Evolutionary conservation across 1,140 invertebrate genomes (phyloP).

Genomic region (Gryllus bimaculatus): DNA sequence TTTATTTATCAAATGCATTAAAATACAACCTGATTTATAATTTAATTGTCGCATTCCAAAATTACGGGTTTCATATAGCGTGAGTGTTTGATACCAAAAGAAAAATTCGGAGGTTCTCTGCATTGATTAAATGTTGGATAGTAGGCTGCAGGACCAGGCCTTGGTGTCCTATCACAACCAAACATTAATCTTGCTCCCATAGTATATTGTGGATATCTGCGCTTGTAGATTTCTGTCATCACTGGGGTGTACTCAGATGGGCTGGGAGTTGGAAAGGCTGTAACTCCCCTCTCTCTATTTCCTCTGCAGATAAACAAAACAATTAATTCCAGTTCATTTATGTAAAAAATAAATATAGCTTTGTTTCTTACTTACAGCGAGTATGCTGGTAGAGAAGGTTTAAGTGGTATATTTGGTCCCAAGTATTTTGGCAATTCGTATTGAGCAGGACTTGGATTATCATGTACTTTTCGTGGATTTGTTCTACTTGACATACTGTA

Average conservation of each 20-base stretch:
- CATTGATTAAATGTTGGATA: background rate
- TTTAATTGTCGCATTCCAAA: conserved; percentile 2
- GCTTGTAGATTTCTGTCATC: background rate
- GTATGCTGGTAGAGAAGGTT: background rate
- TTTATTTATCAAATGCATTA: no score
- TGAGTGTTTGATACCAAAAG: background rate
- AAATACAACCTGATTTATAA: no score
- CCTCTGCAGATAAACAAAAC: background rate
- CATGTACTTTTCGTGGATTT: conserved; percentile 19
- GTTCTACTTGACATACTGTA: conserved; percentile 45
- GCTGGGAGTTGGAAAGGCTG: background rate
- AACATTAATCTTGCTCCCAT: background rate
- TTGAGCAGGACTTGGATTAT: background rate
- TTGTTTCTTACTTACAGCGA: background rate
- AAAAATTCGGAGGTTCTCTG: background rate
- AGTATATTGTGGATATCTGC: background rate
- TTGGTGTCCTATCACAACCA: background rate
- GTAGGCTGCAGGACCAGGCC: background rate
- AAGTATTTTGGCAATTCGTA: background rate
- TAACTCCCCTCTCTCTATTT: background rate
- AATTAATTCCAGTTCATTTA: no score
- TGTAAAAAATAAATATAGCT: background rate
- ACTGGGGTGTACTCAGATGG: background rate
- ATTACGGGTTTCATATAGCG: background rate
- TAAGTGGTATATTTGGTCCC: background rate